Percentiles rank a stretch among this genome's conserved stretches.
phyloP scores from a whole-genome alignment of 2,888 invertebrate species.

The Drosophila barbarae region DNA sequence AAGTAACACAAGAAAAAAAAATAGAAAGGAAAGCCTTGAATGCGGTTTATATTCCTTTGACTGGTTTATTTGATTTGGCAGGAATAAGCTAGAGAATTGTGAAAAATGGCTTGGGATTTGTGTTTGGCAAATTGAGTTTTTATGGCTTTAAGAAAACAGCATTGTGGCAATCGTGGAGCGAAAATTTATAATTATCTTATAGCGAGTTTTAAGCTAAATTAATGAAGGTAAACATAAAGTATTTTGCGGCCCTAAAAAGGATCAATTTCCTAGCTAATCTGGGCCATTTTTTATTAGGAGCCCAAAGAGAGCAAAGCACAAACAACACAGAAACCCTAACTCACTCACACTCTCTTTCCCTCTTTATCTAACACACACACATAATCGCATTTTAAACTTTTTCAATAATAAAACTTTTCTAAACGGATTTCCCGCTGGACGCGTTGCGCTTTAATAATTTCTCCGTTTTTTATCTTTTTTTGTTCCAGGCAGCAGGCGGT shows the following conservation, averaged over 20 bases:
- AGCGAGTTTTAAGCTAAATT: conserved; percentile 13
- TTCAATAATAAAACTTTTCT: conserved; percentile 72
- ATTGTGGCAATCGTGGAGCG: conserved; percentile 42
- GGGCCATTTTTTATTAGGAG: conserved; percentile 21
- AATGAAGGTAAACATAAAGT: conserved; percentile 31
- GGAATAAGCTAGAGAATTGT: conserved; percentile 19
- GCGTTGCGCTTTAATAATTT: conserved; percentile 67
- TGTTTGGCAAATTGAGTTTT: conserved; percentile 62
- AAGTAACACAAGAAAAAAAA: neutral
- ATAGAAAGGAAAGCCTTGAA: conserved; percentile 23
- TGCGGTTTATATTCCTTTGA: conserved; percentile 65
- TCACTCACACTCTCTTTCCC: neutral
- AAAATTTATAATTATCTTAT: conserved; percentile 8
- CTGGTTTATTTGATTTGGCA: conserved; percentile 67
- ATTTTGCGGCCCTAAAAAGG: conserved; percentile 8
- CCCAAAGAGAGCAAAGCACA: conserved; percentile 18
- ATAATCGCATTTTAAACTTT: conserved; percentile 74
- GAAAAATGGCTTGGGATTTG: conserved; percentile 58
- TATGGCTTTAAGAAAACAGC: conserved; percentile 3
- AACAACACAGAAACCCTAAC: conserved; percentile 14
- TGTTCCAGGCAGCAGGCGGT: conserved; percentile 46
- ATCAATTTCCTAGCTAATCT: conserved; percentile 36
- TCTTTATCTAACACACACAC: conserved; percentile 34
- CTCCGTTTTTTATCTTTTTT: conserved; percentile 45
- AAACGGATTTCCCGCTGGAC: conserved; percentile 74